Evolutionary conservation across 1,140 invertebrate species (phyloP).

Genomic region (Ladona fulva): DNA sequence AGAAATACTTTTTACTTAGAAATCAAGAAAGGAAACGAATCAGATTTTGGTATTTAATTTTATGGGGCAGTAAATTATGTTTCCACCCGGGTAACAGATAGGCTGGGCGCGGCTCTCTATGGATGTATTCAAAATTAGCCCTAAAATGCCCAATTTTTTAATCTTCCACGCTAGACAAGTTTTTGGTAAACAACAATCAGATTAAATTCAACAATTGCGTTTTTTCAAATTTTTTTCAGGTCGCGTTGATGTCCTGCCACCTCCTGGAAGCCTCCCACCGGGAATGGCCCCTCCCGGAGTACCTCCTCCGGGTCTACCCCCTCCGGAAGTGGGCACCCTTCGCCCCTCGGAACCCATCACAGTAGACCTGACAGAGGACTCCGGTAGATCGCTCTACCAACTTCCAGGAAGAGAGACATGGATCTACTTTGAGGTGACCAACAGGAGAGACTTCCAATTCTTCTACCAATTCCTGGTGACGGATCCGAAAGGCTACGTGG

Average conservation of each 20-base stretch:
- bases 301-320: neutral
- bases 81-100: too few species aligned
- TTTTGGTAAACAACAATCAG: too few species aligned
- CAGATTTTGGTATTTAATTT: too few species aligned
- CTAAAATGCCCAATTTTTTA: too few species aligned
- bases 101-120: too few species aligned
- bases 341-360: neutral
- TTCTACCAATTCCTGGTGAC: neutral
- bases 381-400: neutral
- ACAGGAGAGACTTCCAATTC: neutral
- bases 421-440: neutral
- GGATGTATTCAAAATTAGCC: too few species aligned
- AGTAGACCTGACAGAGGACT: neutral
- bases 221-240: too few species aligned
- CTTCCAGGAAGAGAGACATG: neutral
- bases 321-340: neutral
- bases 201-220: too few species aligned
- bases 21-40: too few species aligned
- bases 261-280: neutral
- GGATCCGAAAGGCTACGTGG: neutral
- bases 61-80: too few species aligned
- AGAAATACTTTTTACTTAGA: too few species aligned
- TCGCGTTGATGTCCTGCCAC: neutral
- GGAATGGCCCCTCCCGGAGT: neutral
- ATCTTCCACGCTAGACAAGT: too few species aligned